Base-by-base conservation (phyloP, 2,888 invertebrate species). In the Limnephilus lunatus region DNA sequence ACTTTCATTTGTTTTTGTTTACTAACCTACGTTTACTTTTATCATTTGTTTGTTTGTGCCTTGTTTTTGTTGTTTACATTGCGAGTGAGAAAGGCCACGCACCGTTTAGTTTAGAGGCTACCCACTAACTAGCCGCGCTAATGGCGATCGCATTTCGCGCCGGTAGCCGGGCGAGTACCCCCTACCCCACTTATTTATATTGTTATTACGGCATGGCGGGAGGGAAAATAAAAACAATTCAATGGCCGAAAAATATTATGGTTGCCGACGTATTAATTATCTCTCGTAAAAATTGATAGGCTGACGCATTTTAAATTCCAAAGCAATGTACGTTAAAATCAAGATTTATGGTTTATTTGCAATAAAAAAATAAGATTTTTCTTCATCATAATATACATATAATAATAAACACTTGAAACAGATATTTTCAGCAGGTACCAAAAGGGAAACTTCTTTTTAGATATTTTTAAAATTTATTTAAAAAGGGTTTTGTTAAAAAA, bases 71-170 rank as follows among this genome's bases (percentile, higher is more conserved):
- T 68, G 68, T 83, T 35, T 32, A 35, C 82, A 31, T 83, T 35
- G 82, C 32, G 31, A 31, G 82, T 83, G 32, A 35, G 82, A 35
- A 35, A 32, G 32, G 15, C 82, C 32, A 83, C 89, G 44, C 81
- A 30, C 39, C 35, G 89, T 68, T 68, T 68, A 68, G 68, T 81
- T 89, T 39, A 35, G 81, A 89, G 44, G 89, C n/a, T 89, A 39
- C 39, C 30, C 89, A 39, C 39, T 44, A 81, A 81, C 89, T 89
- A 89, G 81, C 89, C 44, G 81, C 35, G 30, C 89, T 68, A 89
- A 89, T 89, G 81, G 68, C n/a, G 35, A 81, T n/a, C 15, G 3
- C 81, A 89, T 81, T 89, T 89, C 68, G n/a, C 81, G 89, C 81
- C 85, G 85, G 48, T 48, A 30, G 30, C 39, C n/a, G 48, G 86